Conservation (phyloP, 1,140 invertebrate species). For the Meloidogyne floridensis region DNA sequence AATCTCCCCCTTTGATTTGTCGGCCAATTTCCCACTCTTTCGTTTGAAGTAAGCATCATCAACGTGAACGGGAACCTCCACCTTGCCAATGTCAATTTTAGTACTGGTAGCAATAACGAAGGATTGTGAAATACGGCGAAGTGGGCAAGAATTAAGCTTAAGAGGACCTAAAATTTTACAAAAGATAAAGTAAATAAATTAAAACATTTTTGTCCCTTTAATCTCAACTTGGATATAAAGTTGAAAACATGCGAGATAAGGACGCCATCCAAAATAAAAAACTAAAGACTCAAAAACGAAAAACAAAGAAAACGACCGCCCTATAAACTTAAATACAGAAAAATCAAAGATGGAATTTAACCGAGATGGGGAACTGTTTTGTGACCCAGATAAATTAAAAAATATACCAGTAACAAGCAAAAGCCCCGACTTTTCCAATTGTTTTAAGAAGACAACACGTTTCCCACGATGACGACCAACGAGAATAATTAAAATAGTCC, state of each 20-base stretch:
- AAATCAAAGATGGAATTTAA: too few relatives aligned
- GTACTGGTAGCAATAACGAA: constrained; percentile 94
- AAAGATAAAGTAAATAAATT: too few relatives aligned
- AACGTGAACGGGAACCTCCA: constrained; percentile 81
- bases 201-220: too few relatives aligned
- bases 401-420: constrained; percentile 84
- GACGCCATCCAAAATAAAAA: too few relatives aligned
- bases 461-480: constrained; percentile 94
- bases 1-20: constrained; percentile 76
- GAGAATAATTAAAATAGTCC: constrained; percentile 87
- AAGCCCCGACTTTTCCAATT: constrained; percentile 81
- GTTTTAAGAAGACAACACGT: constrained; percentile 77
- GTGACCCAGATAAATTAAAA: too few relatives aligned
- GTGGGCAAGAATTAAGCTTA: constrained; percentile 84
- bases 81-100: constrained; percentile 78
- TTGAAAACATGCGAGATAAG: too few relatives aligned
- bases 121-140: constrained; percentile 88
- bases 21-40: constrained; percentile 74
- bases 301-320: too few relatives aligned
- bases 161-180: constrained; percentile 74
- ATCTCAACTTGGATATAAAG: too few relatives aligned
- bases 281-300: too few relatives aligned
- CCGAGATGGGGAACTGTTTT: too few relatives aligned
- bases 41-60: constrained; percentile 91
- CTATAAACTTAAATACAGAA: too few relatives aligned